Base-by-base conservation (phyloP, 1,140 invertebrate genomes). In the Lucilia sericata region DNA sequence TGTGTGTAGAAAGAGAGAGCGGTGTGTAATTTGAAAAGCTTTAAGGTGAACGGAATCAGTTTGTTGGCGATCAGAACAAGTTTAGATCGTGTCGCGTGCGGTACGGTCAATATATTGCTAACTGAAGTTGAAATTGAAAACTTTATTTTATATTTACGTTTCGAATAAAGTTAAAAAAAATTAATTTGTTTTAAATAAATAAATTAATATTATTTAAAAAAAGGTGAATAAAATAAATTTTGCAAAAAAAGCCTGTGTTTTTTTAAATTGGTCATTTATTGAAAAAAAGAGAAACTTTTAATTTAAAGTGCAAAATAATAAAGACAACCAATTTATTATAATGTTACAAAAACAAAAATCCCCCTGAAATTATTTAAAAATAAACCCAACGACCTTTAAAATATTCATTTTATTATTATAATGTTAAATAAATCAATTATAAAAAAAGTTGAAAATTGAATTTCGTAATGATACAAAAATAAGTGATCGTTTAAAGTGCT, bases 61-160 rank as follows among this genome's bases (percentile, higher is more conserved):
- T 85, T 83, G 83, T 60, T 82, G 75, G 85, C 87, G 88, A 88
- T 90, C 88, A 90, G 88, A 90, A 89, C 86, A 85, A 89, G 86
- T 88, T 90, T 87, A 82, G 84, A 89, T 88, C 85, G 88, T 87
- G 88, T 85, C 87, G 88, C 87, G 88, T 86, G 86, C 88, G 88
- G 88, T 82, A 70, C 65, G 21, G 65, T 55, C 9, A 74, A 25
- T 47, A 55, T 42, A 30, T 76, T 51, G 17, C 34, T 84, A 21
- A 14, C 25, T 10, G 25, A 75, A 47, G 2, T 42, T 42, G 42
- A 42, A 42, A 8, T 42, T 42, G 0, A 42, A 42, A 8, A 42
- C 42, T 7, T 42, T 42, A 36, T n/a, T n/a, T n/a, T n/a, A n/a
- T n/a, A n/a, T n/a, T n/a, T n/a, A n/a, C n/a, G 25, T 30, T 30